A percentile compares a stretch with the other conserved stretches of the same genome.
phyloP scores from a whole-genome alignment of 2,797 vertebrate genomes.

The Holocentrus rufus region DNA sequence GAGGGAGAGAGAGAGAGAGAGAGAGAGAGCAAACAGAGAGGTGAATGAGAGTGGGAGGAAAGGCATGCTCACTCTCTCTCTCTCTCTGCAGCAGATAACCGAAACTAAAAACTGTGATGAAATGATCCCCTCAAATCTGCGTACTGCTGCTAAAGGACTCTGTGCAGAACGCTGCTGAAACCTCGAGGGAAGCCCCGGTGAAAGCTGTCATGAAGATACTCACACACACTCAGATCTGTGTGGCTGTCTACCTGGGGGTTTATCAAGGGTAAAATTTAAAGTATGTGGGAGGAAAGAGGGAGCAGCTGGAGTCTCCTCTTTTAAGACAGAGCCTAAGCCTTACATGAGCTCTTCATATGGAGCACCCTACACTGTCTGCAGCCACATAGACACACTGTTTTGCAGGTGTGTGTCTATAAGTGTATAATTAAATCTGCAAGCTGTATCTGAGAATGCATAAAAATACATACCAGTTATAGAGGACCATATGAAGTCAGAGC shows the following conservation, averaged over 20 bases:
- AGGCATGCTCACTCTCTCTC: conserved; percentile 43
- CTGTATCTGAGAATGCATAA: conserved; percentile 9
- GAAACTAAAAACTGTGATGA: conserved; percentile 34
- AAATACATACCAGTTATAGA: neutral
- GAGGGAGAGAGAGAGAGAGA: no score
- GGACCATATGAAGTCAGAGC: neutral
- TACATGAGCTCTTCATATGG: conserved; percentile 25
- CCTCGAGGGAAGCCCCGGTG: conserved; percentile 22
- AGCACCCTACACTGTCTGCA: conserved; percentile 28
- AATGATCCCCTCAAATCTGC: conserved; percentile 18
- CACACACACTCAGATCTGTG: conserved; percentile 15
- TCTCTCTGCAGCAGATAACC: conserved; percentile 53
- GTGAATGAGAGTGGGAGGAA: conserved; percentile 59
- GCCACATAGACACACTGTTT: conserved; percentile 44
- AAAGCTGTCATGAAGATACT: conserved; percentile 40
- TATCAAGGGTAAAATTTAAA: conserved; percentile 48
- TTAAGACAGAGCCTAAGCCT: conserved; percentile 33
- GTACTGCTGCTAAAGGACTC: conserved; percentile 6
- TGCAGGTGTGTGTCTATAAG: neutral
- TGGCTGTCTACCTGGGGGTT: conserved; percentile 43
- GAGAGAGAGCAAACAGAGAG: neutral
- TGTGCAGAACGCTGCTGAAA: conserved; percentile 7
- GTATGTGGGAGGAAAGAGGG: conserved; percentile 31
- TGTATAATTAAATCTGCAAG: neutral
- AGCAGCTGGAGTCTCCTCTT: conserved; percentile 63